Base-by-base conservation (phyloP, 2,797 vertebrate species). In the Anolis apletophallus region DNA sequence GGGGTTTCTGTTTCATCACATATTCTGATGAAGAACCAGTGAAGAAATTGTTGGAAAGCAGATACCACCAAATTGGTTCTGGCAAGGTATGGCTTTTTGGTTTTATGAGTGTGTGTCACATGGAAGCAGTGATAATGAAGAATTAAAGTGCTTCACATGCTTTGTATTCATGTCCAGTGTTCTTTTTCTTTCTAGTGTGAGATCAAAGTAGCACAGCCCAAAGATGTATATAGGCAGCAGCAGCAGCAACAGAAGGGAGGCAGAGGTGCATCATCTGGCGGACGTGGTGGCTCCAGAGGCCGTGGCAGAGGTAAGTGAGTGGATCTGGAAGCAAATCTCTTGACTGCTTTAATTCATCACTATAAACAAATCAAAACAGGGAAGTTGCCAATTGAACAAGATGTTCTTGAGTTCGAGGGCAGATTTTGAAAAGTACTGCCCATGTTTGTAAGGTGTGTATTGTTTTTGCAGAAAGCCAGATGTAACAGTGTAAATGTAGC, bases 131-230 rank as follows among this genome's bases (percentile, higher is more conserved):
- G n/a, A 21, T 57, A 29, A 29, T 73, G 57, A 40, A 76, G 32
- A 64, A 61, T 10, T 16, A 14, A 54, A n/a, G 9, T 40, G 29
- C 21, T 73, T 64, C 32, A 54, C 26, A 0, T 23, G 80, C 1
- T 34, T 86, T 17, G 40, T 0, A 85, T 68, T 83, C 5, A 87
- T 2, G 11, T 71, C 36, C 29, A 52, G 68, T 0, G 1, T 52
- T 83, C n/a, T 5, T 67, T 0, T 90, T 61, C 79, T 73, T 82
- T 64, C 78, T 90, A 98, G 97, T 98, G 97, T 94, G 98, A 98
- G 95, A 97, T 98, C 87, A 98, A 98, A 96, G 98, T 98, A 92
- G 98, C 98, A 88, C 98, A 98, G 87, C 98, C 98, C 77, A 98
- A 98, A 95, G 98, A 98, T 88, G 97, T 98, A 1, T 98, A 98